Evolutionary conservation across 2,888 invertebrate genomes (phyloP), one percentile per base, ranked within the genome.

Genomic region (Gymnocheta viridis): DNA sequence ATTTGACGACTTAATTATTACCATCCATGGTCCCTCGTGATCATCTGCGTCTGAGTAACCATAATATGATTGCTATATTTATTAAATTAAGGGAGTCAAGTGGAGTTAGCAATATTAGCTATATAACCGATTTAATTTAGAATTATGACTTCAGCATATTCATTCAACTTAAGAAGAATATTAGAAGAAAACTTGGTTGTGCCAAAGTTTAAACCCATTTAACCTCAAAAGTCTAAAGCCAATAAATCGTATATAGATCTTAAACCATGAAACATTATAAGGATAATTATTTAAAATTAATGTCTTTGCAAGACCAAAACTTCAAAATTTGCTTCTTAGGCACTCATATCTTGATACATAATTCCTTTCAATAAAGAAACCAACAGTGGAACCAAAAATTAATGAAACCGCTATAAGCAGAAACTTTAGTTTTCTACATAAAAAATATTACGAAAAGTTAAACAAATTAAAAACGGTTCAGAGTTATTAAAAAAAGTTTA

Each of bases 231-330:
- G 1, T 2, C 17, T 29, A 9, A 70, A 49, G 44, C 41, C 49
- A 38, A 27, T 82, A 70, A 83, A 74, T 83, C 74, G 64, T 56
- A 2, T 56, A 2, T 29, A 51, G 44, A 64, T 70, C 17, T 56
- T 49, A 29, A 74, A 79, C 54, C 79, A 56, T 70, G 60, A 73
- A 79, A 64, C 64, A 79, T 47, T 62, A 14, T 32, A 64, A 35
- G 70, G 58, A 41, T 70, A 83, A 70, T 79, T 82, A 49, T 74
- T 79, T 74, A 7, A 72, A 47, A 27, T 70, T 69, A 79, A 79
- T 73, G 69, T 14, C 49, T 79, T 70, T 82, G 67, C 19, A 49
- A 67, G 49, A 49, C 19, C 73, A 51, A 58, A 51, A n/a, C 41
- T 14, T 24, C 1, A 60, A 60, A 74, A 79, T 79, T 47, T 56